Conservation (phyloP, 2,113 vertebrate species). For the Passer montanus region DNA sequence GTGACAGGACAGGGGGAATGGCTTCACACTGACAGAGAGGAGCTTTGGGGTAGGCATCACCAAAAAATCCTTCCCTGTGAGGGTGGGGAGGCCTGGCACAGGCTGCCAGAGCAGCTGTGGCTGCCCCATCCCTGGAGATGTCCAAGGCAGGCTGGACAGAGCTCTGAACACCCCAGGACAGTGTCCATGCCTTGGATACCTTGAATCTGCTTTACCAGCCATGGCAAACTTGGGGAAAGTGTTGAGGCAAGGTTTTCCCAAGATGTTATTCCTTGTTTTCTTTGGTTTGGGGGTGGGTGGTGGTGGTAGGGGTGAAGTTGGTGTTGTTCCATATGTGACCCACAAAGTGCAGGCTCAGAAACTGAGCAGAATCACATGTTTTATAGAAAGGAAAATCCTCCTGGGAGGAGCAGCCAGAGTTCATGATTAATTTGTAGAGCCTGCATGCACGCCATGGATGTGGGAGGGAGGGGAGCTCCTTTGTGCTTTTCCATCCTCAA, state of each 20-base stretch:
- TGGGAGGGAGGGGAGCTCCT: background rate
- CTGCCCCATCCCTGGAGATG: too few relatives aligned
- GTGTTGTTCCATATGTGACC: background rate
- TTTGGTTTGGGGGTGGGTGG: background rate
- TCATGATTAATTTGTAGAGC: slow-evolving; percentile 25
- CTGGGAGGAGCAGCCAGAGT: slow-evolving; percentile 31
- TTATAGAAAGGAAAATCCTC: slow-evolving; percentile 12
- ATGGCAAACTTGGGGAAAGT: background rate
- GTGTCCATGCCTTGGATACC: too few relatives aligned
- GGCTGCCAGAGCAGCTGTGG: background rate
- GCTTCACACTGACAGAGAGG: background rate
- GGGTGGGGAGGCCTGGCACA: background rate
- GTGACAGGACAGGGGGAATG: background rate
- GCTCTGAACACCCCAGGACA: too few relatives aligned
- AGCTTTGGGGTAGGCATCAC: background rate
- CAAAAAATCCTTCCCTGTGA: background rate
- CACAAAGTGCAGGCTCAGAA: background rate
- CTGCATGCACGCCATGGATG: background rate
- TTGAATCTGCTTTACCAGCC: too few relatives aligned
- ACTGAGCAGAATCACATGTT: background rate
- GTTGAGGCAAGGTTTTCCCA: background rate
- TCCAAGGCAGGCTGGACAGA: too few relatives aligned
- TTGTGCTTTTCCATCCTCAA: background rate
- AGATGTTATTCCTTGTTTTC: background rate
- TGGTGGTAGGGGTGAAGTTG: background rate